Evolutionary conservation across 2,888 invertebrate genomes (phyloP).

Genomic region (Leucozona laternaria): DNA sequence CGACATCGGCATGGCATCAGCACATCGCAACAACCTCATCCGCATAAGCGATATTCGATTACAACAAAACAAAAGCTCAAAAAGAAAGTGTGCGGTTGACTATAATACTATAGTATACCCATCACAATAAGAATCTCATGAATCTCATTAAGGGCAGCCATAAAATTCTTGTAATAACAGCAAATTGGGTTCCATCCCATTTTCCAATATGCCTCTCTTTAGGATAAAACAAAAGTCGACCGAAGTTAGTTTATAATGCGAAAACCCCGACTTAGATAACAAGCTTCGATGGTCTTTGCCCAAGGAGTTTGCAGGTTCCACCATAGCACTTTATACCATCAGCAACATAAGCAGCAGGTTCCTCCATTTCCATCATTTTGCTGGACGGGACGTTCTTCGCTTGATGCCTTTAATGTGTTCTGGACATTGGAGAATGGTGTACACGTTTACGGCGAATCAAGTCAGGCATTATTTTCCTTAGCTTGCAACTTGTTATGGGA

Average conservation of each 20-base stretch:
- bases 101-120: constrained; percentile 12
- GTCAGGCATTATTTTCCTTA: constrained; percentile 50
- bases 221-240: constrained; percentile 70
- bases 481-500: constrained; percentile 68
- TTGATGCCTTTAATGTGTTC: constrained; percentile 35
- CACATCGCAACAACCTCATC: constrained; percentile 28
- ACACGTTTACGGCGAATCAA: constrained; percentile 59
- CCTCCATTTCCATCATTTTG: constrained; percentile 35
- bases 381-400: constrained; percentile 29
- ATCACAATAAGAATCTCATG: constrained; percentile 77
- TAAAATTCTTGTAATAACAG: constrained; percentile 79
- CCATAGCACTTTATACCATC: not conserved
- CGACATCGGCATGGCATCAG: constrained; percentile 57
- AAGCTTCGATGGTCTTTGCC: constrained; percentile 58
- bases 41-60: constrained; percentile 22
- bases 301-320: constrained; percentile 59
- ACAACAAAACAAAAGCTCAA: constrained; percentile 51
- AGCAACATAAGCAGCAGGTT: constrained; percentile 38
- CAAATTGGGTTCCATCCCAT: constrained; percentile 79
- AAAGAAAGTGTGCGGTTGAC: constrained; percentile 63
- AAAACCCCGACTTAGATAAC: constrained; percentile 57
- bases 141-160: constrained; percentile 80
- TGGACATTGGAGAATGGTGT: constrained; percentile 48
- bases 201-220: constrained; percentile 75
- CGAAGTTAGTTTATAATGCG: constrained; percentile 48